phyloP scores from a whole-genome alignment of 1,140 invertebrate genomes.

The Cydia strobilella region DNA sequence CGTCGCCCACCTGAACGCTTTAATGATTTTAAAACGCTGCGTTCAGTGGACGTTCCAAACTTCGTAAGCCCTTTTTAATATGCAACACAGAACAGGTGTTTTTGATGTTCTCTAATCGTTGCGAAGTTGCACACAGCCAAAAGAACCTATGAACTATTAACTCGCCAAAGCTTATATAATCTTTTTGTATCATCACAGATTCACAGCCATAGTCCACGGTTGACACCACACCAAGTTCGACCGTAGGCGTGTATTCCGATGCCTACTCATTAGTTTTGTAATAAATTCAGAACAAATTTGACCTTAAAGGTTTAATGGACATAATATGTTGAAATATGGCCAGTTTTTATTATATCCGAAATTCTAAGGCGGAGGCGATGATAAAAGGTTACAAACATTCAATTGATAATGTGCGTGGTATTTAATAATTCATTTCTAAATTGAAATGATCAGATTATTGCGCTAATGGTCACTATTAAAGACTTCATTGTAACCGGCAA shows the following conservation, averaged over 20 bases:
- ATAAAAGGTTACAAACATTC: slow-evolving; percentile 7
- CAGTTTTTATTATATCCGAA: slow-evolving; percentile 15
- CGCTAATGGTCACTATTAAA: not conserved
- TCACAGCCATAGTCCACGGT: not conserved
- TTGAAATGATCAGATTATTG: not conserved
- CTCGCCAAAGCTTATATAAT: not conserved
- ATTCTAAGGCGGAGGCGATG: slow-evolving; percentile 3
- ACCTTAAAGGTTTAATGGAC: slow-evolving; percentile 30
- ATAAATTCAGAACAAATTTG: slow-evolving; percentile 19
- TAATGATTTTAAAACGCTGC: not conserved
- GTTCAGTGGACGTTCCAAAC: not conserved
- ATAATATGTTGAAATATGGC: slow-evolving; percentile 16
- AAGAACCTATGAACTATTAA: not conserved
- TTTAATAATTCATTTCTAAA: not conserved
- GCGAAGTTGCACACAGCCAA: not conserved
- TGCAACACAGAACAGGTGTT: slow-evolving; percentile 25
- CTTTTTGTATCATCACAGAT: not conserved
- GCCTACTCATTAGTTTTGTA: slow-evolving; percentile 24
- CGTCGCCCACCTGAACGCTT: slow-evolving; percentile 12
- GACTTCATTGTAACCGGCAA: not conserved
- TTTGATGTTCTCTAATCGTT: slow-evolving; percentile 28
- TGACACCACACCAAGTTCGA: slow-evolving; percentile 27
- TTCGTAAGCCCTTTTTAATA: not conserved
- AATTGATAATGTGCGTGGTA: slow-evolving; percentile 6
- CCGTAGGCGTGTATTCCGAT: slow-evolving; percentile 15